These are phyloP conservation scores for Drosophila mettleri DNA, from an alignment of 2,888 invertebrate genomes.

Conservation along the genomic window DNA sequence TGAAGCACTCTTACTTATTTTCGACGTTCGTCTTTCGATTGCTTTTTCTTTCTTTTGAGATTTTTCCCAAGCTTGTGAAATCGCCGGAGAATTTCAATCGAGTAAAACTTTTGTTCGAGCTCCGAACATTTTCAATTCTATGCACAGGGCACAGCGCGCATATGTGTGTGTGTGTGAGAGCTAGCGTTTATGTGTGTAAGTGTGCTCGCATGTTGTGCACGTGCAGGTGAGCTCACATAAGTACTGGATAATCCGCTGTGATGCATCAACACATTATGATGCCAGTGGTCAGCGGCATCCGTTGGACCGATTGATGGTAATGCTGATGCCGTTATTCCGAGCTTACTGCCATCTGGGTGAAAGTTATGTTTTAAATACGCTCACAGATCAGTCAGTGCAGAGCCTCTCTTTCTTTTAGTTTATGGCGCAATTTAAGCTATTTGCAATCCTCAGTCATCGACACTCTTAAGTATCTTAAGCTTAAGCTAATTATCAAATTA, in stretches of 20 bases:
- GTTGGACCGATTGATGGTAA: constrained; percentile 65
- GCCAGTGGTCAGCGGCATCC: constrained; percentile 48
- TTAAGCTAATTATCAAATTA: background rate
- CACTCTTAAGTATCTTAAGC: background rate
- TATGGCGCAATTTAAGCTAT: background rate
- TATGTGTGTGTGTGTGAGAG: background rate
- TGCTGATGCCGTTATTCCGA: constrained; percentile 52
- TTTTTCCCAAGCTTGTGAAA: constrained; percentile 68
- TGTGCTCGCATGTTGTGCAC: constrained; percentile 6
- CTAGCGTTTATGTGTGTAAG: background rate
- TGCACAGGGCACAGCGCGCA: constrained; percentile 17
- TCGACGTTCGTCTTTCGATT: constrained; percentile 26
- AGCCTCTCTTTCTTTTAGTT: constrained; percentile 5
- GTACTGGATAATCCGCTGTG: constrained; percentile 40
- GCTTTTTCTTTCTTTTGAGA: constrained; percentile 67
- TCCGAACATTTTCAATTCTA: constrained; percentile 47
- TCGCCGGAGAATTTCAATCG: constrained; percentile 49
- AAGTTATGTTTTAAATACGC: constrained; percentile 56
- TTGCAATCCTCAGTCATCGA: constrained; percentile 7
- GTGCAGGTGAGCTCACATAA: constrained; percentile 46
- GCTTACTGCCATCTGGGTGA: constrained; percentile 59
- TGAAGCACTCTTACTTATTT: constrained; percentile 19
- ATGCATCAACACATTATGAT: constrained; percentile 28
- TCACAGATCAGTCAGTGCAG: constrained; percentile 16
- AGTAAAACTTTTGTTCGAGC: constrained; percentile 38